phyloP scores from a whole-genome alignment of 2,797 vertebrate species.

The Mico argentatus region DNA sequence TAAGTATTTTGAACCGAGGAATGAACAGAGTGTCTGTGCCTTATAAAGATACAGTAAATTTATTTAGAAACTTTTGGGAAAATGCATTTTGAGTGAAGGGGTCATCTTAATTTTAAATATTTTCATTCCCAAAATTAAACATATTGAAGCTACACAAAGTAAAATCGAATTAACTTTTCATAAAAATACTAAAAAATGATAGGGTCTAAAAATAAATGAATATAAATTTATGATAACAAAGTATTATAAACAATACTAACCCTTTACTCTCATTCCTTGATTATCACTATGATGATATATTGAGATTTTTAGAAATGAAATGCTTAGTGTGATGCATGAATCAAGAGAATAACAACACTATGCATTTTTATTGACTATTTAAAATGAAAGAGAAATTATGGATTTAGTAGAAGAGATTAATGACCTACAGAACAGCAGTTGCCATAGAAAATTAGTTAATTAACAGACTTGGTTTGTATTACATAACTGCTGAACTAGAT shows the following conservation, averaged over 20 bases:
- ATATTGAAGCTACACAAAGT: not conserved
- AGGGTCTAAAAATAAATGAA: not conserved
- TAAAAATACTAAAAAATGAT: not conserved
- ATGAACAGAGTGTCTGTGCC: not conserved
- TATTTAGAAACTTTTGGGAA: conserved; percentile 53
- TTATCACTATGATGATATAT: not conserved
- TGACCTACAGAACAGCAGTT: not conserved
- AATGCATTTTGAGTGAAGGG: not conserved
- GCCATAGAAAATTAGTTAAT: conserved; percentile 17
- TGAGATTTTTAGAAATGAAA: not conserved
- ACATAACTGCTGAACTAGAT: not conserved
- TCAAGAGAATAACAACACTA: not conserved
- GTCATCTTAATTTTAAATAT: not conserved
- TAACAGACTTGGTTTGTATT: conserved; percentile 6
- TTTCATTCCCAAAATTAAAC: not conserved
- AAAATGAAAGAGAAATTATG: not conserved
- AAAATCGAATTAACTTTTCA: conserved; percentile 32
- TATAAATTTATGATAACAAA: not conserved
- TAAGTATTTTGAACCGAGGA: not conserved
- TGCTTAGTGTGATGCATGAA: not conserved
- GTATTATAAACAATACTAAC: not conserved
- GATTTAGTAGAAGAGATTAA: not conserved
- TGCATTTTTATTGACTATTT: not conserved
- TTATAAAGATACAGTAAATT: conserved; percentile 7
- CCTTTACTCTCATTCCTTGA: not conserved